Conservation (phyloP, 2,888 invertebrate species). For the Tetanocera ferruginea region DNA sequence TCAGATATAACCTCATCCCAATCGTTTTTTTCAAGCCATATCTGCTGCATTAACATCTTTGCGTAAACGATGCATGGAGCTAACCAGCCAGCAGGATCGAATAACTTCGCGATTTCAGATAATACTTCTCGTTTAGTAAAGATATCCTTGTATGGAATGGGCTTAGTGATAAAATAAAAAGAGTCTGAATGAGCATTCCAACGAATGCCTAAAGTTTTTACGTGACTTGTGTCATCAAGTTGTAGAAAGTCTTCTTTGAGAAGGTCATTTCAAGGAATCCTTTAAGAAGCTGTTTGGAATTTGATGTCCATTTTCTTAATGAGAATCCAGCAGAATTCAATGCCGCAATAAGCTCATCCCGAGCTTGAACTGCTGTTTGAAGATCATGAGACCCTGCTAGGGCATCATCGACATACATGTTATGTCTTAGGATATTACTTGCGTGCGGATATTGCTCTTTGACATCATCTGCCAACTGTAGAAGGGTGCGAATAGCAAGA, state of each 20-base stretch:
- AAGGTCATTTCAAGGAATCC: background rate
- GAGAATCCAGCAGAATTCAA: too few relatives aligned
- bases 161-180: background rate
- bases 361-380: background rate
- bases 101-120: background rate
- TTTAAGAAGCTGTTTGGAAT: background rate
- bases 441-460: too few relatives aligned
- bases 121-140: slow-evolving; percentile 16
- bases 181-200: background rate
- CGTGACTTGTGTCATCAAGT: background rate
- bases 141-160: background rate
- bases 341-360: slow-evolving; percentile 4
- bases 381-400: background rate
- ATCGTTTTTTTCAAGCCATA: background rate
- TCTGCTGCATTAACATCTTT: too few relatives aligned
- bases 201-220: slow-evolving; percentile 4
- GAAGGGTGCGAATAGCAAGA: too few relatives aligned
- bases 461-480: too few relatives aligned
- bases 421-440: background rate
- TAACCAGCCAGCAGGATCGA: slow-evolving; percentile 25
- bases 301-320: slow-evolving; percentile 8
- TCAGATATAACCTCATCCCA: background rate
- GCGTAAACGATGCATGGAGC: too few relatives aligned
- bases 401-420: slow-evolving; percentile 13
- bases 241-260: background rate